phyloP scores from a whole-genome alignment of 2,888 invertebrate species.

The Pollenia labialis region DNA sequence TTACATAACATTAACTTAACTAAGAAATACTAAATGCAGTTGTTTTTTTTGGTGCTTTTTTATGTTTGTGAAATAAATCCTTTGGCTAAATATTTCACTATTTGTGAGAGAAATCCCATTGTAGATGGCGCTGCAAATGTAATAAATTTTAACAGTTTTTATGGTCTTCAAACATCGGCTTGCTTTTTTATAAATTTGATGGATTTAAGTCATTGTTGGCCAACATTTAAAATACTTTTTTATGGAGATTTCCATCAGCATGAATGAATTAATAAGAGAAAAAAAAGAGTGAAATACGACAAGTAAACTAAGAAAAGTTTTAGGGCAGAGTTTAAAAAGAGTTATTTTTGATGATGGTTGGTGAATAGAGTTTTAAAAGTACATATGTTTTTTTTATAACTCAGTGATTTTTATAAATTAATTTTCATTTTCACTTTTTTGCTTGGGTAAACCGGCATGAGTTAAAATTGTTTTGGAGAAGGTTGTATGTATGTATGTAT shows the following conservation, averaged over 20 bases:
- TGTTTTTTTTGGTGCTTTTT: conserved; percentile 6
- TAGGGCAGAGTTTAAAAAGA: not conserved
- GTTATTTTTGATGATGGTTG: not conserved
- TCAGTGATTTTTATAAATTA: too few species aligned
- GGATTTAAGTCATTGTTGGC: conserved; percentile 61
- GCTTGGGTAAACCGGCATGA: too few species aligned
- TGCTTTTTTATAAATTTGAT: conserved; percentile 57
- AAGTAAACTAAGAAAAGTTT: not conserved
- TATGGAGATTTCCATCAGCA: conserved; percentile 40
- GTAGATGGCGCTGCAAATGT: conserved; percentile 63
- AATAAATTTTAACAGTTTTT: conserved; percentile 41
- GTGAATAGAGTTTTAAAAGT: too few species aligned
- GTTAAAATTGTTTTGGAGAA: too few species aligned
- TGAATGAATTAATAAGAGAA: conserved; percentile 34
- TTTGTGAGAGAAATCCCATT: conserved; percentile 57
- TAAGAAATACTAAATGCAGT: conserved; percentile 21
- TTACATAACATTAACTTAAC: conserved; percentile 65
- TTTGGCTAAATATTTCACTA: conserved; percentile 57
- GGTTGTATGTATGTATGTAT: too few species aligned
- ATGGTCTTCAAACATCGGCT: conserved; percentile 12
- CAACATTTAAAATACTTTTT: conserved; percentile 19
- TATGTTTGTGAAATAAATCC: conserved; percentile 12
- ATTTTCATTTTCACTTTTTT: too few species aligned
- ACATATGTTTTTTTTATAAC: not conserved
- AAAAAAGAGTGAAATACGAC: not conserved